Evolutionary conservation across 2,113 vertebrate genomes (phyloP).

Genomic region (Gymnobelideus leadbeateri): DNA sequence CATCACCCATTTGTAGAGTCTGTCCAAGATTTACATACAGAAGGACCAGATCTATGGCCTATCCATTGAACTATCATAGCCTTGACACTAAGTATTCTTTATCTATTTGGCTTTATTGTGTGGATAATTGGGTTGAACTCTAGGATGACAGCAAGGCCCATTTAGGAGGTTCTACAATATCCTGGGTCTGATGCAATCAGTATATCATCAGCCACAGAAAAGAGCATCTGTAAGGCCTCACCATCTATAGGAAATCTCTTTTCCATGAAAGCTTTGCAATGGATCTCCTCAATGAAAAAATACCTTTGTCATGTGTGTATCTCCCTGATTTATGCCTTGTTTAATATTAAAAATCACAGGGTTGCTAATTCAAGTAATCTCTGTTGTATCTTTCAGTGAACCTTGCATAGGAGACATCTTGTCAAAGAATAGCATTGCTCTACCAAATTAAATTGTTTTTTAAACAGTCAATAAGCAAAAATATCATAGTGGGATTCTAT

Average conservation of each 20-base stretch:
- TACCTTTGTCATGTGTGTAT: background rate
- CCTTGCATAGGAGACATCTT: background rate
- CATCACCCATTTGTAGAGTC: background rate
- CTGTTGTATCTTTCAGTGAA: background rate
- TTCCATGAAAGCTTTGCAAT: background rate
- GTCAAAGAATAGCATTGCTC: background rate
- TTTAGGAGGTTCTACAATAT: background rate
- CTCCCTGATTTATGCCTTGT: background rate
- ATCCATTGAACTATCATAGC: background rate
- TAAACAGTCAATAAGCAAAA: background rate
- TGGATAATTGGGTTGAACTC: background rate
- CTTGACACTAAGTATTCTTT: background rate
- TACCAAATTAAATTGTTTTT: background rate
- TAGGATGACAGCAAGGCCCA: background rate
- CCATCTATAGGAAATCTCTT: background rate
- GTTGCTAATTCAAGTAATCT: background rate
- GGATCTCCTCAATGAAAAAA: background rate
- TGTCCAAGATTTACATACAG: background rate
- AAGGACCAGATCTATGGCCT: background rate
- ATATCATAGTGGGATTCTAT: background rate
- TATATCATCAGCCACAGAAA: background rate
- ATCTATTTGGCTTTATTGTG: background rate
- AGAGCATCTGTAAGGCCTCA: background rate
- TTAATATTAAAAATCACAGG: background rate
- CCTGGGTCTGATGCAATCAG: background rate